phyloP scores from a whole-genome alignment of 2,888 invertebrate species.

The Celastrina argiolus region DNA sequence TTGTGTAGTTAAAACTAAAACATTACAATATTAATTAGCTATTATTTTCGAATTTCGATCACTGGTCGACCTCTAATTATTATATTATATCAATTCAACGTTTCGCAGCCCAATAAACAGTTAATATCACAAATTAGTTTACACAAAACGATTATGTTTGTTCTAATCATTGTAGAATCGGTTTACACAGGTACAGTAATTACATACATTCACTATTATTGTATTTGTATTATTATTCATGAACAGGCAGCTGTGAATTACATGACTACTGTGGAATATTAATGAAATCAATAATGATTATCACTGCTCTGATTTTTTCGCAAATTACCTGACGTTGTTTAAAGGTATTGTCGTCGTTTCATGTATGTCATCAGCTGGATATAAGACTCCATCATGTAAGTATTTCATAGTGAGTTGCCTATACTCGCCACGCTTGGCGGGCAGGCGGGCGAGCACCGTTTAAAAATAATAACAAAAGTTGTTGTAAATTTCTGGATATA shows the following conservation, averaged over 20 bases:
- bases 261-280: conserved; percentile 1
- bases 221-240: conserved; percentile 15
- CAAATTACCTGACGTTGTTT: neutral
- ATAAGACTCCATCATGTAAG: no score
- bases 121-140: neutral
- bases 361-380: no score
- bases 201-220: neutral
- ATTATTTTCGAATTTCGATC: no score
- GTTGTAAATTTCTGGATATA: no score
- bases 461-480: no score
- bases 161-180: neutral
- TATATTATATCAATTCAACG: neutral
- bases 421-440: no score
- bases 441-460: no score
- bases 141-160: neutral
- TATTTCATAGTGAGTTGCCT: no score
- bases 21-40: no score
- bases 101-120: neutral
- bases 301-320: neutral
- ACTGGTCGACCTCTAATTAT: neutral
- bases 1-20: no score
- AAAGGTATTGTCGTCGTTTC: no score
- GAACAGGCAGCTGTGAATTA: neutral
- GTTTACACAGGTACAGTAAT: conserved; percentile 3
- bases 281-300: conserved; percentile 6